These are phyloP conservation scores for Ctenosaura bakeri DNA, from an alignment of 2,797 vertebrate species.

Conservation along the genomic window DNA sequence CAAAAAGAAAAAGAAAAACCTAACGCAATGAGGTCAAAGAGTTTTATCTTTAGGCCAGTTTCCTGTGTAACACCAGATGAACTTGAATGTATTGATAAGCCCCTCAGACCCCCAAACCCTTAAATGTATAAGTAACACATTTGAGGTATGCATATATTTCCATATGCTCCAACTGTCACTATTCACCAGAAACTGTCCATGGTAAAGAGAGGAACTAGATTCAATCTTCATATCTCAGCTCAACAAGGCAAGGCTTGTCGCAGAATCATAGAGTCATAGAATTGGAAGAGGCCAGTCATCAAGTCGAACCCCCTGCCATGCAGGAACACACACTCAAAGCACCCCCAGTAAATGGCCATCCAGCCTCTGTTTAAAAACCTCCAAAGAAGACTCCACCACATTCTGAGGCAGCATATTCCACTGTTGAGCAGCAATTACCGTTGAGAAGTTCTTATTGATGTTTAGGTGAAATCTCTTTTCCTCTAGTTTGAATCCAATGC, in stretches of 20 bases:
- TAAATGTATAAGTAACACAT: not conserved
- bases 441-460: too few relatives aligned
- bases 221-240: not conserved
- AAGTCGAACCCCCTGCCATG: too few relatives aligned
- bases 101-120: not conserved
- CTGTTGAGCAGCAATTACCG: too few relatives aligned
- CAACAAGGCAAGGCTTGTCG: not conserved
- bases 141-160: not conserved
- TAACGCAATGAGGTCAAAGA: not conserved
- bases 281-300: too few relatives aligned
- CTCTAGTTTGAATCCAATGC: too few relatives aligned
- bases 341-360: too few relatives aligned
- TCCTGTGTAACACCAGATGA: not conserved
- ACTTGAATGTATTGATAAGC: not conserved
- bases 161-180: not conserved
- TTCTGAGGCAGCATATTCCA: too few relatives aligned
- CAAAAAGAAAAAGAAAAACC: not conserved
- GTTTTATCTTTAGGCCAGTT: slow-evolving; percentile 2
- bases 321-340: too few relatives aligned
- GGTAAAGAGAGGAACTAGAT: not conserved
- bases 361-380: too few relatives aligned
- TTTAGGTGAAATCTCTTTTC: too few relatives aligned
- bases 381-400: too few relatives aligned
- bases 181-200: not conserved
- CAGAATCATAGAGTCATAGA: too few relatives aligned